These are phyloP conservation scores for Augochlora pura DNA, from an alignment of 1,140 invertebrate genomes.

Conservation along the genomic window DNA sequence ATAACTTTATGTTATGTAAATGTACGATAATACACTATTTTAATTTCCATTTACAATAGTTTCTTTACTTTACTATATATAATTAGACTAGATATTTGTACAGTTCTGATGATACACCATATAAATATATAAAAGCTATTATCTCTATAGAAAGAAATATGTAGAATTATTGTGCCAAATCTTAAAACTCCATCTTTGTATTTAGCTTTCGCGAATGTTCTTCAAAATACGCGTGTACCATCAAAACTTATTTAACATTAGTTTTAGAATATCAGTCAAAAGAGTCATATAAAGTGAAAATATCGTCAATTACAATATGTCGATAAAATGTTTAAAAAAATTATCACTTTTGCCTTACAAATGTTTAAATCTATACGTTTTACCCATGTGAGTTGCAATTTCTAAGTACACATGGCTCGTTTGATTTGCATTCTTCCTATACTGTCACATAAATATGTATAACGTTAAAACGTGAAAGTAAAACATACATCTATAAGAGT, in stretches of 20 bases:
- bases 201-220: conserved; percentile 4
- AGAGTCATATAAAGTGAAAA: conserved; percentile 35
- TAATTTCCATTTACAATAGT: conserved; percentile 21
- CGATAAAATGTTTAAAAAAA: conserved; percentile 23
- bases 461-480: too few relatives aligned
- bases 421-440: background rate
- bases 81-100: conserved; percentile 31
- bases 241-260: conserved; percentile 18
- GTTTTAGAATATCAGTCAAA: conserved; percentile 24
- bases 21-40: background rate
- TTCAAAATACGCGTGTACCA: conserved; percentile 11
- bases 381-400: conserved; percentile 8
- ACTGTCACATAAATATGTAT: background rate
- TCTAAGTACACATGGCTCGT: conserved; percentile 29
- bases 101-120: conserved; percentile 20
- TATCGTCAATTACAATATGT: conserved; percentile 34
- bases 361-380: conserved; percentile 25
- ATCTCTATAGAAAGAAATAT: background rate
- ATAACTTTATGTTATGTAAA: conserved; percentile 13
- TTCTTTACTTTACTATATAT: background rate
- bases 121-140: conserved; percentile 14
- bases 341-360: conserved; percentile 22
- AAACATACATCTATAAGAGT: too few relatives aligned
- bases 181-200: conserved; percentile 8
- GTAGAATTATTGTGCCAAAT: conserved; percentile 18